A percentile compares a stretch with the other conserved stretches of the same genome.
Evolutionary conservation across 30 jellyfish, hydroid and myxozoan genomes (phyloP).

Genomic region (Rhopilema esculentum): DNA sequence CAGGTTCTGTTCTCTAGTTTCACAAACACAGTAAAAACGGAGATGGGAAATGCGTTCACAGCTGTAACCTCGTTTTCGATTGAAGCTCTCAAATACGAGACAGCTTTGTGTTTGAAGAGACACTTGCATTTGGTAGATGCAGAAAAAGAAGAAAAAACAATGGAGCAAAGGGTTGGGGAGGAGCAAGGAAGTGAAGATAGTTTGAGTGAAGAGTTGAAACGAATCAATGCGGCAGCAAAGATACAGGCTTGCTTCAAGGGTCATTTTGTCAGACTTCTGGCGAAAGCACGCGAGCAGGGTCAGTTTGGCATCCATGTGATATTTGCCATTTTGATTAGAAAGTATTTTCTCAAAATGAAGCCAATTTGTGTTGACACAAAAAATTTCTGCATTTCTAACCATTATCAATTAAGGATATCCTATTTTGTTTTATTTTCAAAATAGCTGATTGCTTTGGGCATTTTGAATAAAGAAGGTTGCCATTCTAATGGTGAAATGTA

Average conservation of each 20-base stretch:
- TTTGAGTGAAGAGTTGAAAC: neutral
- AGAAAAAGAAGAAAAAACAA: neutral
- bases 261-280: neutral
- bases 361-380: neutral
- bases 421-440: too few species aligned
- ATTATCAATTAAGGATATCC: too few species aligned
- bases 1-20: slow-evolving; percentile 48
- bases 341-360: too few species aligned
- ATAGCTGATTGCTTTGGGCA: too few species aligned
- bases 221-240: slow-evolving; percentile 68
- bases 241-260: slow-evolving; percentile 84
- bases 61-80: slow-evolving; percentile 61
- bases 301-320: neutral
- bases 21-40: slow-evolving; percentile 4
- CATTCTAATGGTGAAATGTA: too few species aligned
- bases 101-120: slow-evolving; percentile 58
- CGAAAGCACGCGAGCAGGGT: slow-evolving; percentile 24
- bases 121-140: neutral
- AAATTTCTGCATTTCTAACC: neutral
- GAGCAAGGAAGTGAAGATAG: slow-evolving; percentile 1
- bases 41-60: slow-evolving; percentile 23
- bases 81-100: slow-evolving; percentile 77
- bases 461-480: too few species aligned
- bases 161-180: neutral
- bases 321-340: too few species aligned